phyloP scores from a whole-genome alignment of 2,113 vertebrate genomes.

The Ailuropoda melanoleuca region DNA sequence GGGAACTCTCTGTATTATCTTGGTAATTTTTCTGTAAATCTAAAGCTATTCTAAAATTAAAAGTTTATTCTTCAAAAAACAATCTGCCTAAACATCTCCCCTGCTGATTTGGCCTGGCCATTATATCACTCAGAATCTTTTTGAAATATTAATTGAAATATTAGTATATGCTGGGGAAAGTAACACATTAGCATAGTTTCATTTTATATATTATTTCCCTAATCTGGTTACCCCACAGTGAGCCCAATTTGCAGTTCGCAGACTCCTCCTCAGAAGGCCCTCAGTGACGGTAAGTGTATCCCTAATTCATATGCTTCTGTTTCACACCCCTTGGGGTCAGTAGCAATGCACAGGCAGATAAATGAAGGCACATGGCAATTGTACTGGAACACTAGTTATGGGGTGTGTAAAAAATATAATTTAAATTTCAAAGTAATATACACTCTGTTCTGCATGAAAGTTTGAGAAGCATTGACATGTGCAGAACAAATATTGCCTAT shows the following conservation, averaged over 20 bases:
- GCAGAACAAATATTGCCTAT: neutral
- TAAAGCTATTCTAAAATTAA: constrained; percentile 13
- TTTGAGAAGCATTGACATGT: neutral
- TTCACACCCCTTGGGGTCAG: neutral
- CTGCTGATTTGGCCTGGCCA: neutral
- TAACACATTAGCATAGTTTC: neutral
- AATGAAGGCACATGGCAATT: neutral
- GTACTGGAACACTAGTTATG: neutral
- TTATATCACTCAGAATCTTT: neutral
- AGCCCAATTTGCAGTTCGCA: neutral
- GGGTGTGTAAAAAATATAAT: neutral
- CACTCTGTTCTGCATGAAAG: neutral
- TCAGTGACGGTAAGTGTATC: neutral
- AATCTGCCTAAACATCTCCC: neutral
- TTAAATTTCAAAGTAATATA: neutral
- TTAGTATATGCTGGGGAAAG: neutral
- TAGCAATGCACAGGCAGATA: neutral
- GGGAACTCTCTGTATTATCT: neutral
- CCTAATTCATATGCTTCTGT: neutral
- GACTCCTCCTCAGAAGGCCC: neutral
- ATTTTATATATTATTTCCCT: neutral
- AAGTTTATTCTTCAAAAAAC: neutral
- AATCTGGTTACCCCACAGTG: neutral
- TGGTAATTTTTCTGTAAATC: neutral
- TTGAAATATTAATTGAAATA: neutral